Evolutionary conservation across 2,797 vertebrate genomes (phyloP).

Genomic region (Darevskia nairensis): DNA sequence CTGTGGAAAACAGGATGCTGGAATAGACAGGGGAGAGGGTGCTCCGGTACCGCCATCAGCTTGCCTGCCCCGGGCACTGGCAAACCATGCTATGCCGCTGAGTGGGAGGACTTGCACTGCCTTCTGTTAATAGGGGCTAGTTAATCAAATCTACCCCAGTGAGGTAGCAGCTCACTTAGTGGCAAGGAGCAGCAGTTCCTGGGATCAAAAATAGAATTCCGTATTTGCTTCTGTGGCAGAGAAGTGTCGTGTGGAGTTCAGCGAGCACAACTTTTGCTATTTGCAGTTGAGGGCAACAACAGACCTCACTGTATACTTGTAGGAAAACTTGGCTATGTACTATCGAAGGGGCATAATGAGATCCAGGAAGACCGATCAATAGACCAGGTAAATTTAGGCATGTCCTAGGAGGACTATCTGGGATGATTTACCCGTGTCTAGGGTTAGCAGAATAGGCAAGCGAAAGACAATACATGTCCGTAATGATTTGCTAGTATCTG

Average conservation of each 20-base stretch:
- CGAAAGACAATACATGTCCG: not conserved
- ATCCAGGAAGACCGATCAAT: not conserved
- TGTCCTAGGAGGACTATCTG: not conserved
- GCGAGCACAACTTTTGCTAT: not conserved
- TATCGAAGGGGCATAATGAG: not conserved
- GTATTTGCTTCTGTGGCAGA: not conserved
- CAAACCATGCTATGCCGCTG: too few species aligned
- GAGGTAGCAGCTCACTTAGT: not conserved
- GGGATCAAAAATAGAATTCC: not conserved
- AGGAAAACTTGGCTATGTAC: not conserved
- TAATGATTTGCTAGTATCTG: not conserved
- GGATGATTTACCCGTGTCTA: not conserved
- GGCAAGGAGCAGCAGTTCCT: not conserved
- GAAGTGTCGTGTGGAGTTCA: not conserved
- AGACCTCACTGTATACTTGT: not conserved
- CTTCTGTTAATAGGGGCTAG: too few species aligned
- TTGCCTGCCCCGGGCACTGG: too few species aligned
- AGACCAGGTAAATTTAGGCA: not conserved
- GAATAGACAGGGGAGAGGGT: too few species aligned
- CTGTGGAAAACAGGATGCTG: too few species aligned
- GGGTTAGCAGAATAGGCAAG: not conserved
- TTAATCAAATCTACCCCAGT: not conserved
- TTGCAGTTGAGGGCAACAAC: not conserved
- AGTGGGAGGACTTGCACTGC: too few species aligned
- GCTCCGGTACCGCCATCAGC: too few species aligned